Percentiles rank a stretch among this genome's conserved stretches.
These are phyloP conservation scores for Forficula auricularia DNA, from an alignment of 1,140 invertebrate genomes.

Conservation along the genomic window DNA sequence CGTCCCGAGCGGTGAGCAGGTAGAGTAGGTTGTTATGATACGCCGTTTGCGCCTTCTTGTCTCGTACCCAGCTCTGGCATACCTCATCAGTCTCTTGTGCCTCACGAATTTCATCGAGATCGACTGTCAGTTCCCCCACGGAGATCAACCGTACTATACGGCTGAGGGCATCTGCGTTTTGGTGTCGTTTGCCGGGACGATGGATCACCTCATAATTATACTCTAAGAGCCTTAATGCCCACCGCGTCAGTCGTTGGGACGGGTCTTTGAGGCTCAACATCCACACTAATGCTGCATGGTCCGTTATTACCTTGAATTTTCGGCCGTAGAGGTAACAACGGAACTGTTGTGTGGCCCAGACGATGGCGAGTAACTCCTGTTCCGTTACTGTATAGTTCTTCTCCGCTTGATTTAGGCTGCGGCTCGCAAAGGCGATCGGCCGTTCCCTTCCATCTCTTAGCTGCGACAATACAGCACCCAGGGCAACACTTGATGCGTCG, in stretches of 20 bases:
- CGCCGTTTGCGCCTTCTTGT: too few species aligned
- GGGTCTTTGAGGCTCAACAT: constrained; percentile 20
- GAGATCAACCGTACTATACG: constrained; percentile 8
- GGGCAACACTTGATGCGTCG: constrained; percentile 31
- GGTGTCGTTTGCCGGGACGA: neutral
- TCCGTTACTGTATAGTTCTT: constrained; percentile 18
- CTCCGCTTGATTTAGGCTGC: constrained; percentile 17
- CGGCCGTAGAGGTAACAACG: constrained; percentile 24
- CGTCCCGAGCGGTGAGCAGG: neutral
- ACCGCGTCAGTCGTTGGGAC: constrained; percentile 19
- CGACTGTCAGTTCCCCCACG: neutral
- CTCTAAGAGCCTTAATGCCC: constrained; percentile 12
- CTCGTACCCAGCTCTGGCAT: too few species aligned
- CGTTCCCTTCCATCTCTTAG: constrained; percentile 14
- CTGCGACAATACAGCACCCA: constrained; percentile 25
- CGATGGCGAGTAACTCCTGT: constrained; percentile 23
- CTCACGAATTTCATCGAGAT: neutral
- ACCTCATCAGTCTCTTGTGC: too few species aligned
- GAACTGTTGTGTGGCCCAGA: constrained; percentile 28
- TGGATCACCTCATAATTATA: constrained; percentile 2
- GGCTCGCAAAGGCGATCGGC: constrained; percentile 18
- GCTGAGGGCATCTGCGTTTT: constrained; percentile 6
- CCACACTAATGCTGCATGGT: constrained; percentile 23
- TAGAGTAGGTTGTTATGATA: neutral
- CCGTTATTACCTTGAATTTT: constrained; percentile 24